Conservation (phyloP, 1,140 invertebrate genomes). For the Penaeus indicus region DNA sequence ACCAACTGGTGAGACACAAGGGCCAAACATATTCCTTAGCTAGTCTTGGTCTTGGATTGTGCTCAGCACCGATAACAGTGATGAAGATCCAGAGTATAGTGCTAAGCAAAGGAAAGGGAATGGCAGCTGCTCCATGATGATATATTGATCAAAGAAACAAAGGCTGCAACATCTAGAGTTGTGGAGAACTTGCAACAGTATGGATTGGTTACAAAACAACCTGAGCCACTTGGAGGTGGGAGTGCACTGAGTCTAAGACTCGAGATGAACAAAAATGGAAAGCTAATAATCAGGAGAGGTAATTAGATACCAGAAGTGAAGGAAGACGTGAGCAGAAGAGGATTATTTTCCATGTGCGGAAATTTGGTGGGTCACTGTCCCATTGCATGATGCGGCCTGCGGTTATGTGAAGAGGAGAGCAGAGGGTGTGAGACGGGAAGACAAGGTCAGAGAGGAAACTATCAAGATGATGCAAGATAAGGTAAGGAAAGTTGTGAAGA, state of each 20-base stretch:
- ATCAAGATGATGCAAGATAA: conserved; percentile 17
- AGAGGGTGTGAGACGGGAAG: conserved; percentile 46
- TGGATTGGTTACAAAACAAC: conserved; percentile 24
- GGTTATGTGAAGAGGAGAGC: conserved; percentile 43
- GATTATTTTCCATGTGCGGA: conserved; percentile 29
- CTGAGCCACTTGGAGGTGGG: conserved; percentile 29
- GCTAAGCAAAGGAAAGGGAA: not conserved
- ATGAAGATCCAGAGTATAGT: conserved; percentile 32
- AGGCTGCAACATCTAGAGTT: not conserved
- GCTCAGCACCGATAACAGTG: conserved; percentile 36
- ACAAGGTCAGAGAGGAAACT: not conserved
- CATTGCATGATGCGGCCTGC: conserved; percentile 21
- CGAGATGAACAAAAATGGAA: conserved; percentile 5
- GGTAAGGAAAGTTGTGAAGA: conserved; percentile 16
- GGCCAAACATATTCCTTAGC: conserved; percentile 30
- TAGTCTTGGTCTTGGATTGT: conserved; percentile 32
- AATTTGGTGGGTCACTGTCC: conserved; percentile 41
- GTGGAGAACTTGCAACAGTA: conserved; percentile 6
- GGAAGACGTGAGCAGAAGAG: not conserved
- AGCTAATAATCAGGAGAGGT: not conserved
- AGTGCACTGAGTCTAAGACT: conserved; percentile 5
- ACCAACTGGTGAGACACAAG: conserved; percentile 43
- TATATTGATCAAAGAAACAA: conserved; percentile 11
- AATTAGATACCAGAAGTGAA: conserved; percentile 15
- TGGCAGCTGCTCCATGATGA: conserved; percentile 18